Percentiles rank a stretch among this genome's conserved stretches.
Conservation (phyloP, 2,888 invertebrate species). For the Scaptomyza reducta region DNA sequence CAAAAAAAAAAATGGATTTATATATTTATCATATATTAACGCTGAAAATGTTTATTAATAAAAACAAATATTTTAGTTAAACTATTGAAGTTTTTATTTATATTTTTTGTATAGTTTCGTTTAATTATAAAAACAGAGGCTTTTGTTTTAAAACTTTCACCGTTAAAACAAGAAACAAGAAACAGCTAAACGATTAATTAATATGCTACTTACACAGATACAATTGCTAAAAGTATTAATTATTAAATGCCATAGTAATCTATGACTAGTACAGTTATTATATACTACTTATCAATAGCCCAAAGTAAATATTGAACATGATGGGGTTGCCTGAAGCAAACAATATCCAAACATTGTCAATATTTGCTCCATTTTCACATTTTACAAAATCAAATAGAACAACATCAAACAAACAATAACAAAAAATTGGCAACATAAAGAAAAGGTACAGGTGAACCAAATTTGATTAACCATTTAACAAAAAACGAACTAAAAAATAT, state of each 20-base stretch:
- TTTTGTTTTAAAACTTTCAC: slow-evolving; percentile 39
- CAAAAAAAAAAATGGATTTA: slow-evolving; percentile 64
- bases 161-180: background rate
- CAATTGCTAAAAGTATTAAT: slow-evolving; percentile 42
- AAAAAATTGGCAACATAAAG: slow-evolving; percentile 46
- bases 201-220: slow-evolving; percentile 31
- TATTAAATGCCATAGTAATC: slow-evolving; percentile 54
- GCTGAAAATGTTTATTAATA: slow-evolving; percentile 80
- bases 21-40: slow-evolving; percentile 74
- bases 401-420: slow-evolving; percentile 35
- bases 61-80: slow-evolving; percentile 82
- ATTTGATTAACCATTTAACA: slow-evolving; percentile 24
- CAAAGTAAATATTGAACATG: slow-evolving; percentile 83
- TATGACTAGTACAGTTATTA: slow-evolving; percentile 58
- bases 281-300: slow-evolving; percentile 80
- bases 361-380: slow-evolving; percentile 84
- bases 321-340: slow-evolving; percentile 40
- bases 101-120: slow-evolving; percentile 26
- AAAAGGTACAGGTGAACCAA: slow-evolving; percentile 9
- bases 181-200: slow-evolving; percentile 23
- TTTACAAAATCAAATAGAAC: slow-evolving; percentile 46
- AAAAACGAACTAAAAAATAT: background rate
- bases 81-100: slow-evolving; percentile 53
- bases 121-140: slow-evolving; percentile 48
- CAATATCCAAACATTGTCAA: slow-evolving; percentile 69